Base-by-base conservation (phyloP, 2,797 vertebrate species). In the Meda fulgida region DNA sequence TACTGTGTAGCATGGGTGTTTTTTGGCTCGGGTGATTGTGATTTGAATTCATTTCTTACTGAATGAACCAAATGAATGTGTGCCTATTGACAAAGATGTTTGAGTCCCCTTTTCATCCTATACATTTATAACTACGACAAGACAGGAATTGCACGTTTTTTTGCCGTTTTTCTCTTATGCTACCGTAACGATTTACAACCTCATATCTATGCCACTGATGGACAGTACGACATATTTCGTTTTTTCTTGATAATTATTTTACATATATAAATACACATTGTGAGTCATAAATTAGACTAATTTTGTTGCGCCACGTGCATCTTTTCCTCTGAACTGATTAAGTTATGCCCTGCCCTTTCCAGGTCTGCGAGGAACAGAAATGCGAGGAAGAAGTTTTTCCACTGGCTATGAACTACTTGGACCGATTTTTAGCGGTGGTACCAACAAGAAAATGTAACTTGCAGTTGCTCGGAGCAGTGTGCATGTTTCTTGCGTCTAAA, bases 401-500 rank as follows among this genome's bases (percentile, higher is more conserved):
- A 84, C 93, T 99, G 95, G 97, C 98, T 92, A 98, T 99, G 97
- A 99, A 99, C 97, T 99, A 99, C 94, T 96, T 99, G 95, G 98
- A 99, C 96, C 95, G 98, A 93, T 99, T 97, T 94, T 95, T 99
- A 93, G 97, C 98, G 53, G 95, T 99, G 89, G 97, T 97, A 89
- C 96, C 97, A 85, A 96, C 97, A 92, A 97, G 96, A 93, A 98
- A 99, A 93, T 97, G 96, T 93, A 95, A 97, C 92, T 95, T 99
- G 95, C 98, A 99, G 95, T 95, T 99, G 94, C 95, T 99, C 78
- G 98, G 98, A 91, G 98, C 98, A 90, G 96, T 98, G 85, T 99
- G 98, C 95, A 99, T 99, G 97, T 99, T 99, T 94, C 96, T 99
- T 92, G 98, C 98, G 88, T 99, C 98, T 89, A 99, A 99, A 95